phyloP scores from a whole-genome alignment of 2,113 vertebrate species.

The Clarias gariepinus region DNA sequence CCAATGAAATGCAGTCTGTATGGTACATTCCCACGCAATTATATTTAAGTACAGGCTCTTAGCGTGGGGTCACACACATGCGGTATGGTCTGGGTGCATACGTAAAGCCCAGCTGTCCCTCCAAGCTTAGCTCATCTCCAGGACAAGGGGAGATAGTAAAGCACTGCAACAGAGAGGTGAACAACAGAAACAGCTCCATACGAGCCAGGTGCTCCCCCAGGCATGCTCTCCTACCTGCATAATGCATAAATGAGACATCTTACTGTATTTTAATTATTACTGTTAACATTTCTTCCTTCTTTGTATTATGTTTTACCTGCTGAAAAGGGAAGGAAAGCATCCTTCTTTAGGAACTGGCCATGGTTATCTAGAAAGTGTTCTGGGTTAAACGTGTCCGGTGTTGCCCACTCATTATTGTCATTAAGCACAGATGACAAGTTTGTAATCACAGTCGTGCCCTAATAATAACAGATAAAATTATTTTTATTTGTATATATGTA shows the following conservation, averaged over 20 bases:
- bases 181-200: constrained; percentile 52
- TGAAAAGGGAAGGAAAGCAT: constrained; percentile 78
- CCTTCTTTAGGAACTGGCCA: constrained; percentile 72
- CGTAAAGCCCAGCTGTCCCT: fast-evolving
- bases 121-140: constrained; percentile 26
- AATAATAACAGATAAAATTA: neutral
- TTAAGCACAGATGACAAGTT: constrained; percentile 74
- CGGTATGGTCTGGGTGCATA: constrained; percentile 42
- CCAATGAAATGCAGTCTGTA: too few species aligned
- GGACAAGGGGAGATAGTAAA: constrained; percentile 67
- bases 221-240: constrained; percentile 47
- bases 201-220: constrained; percentile 48
- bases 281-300: neutral
- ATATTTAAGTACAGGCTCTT: neutral
- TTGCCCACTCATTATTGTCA: constrained; percentile 72
- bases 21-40: too few species aligned
- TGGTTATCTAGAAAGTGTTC: constrained; percentile 77
- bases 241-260: neutral
- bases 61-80: constrained; percentile 63
- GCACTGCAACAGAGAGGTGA: constrained; percentile 61
- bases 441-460: constrained; percentile 69
- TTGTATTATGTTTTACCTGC: constrained; percentile 60
- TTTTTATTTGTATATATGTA: too few species aligned
- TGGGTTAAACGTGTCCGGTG: constrained; percentile 75
- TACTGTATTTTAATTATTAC: neutral